A percentile compares a stretch with the other conserved stretches of the same genome.
Evolutionary conservation across 2,888 invertebrate genomes (phyloP).

Genomic region (Penaeus monodon): DNA sequence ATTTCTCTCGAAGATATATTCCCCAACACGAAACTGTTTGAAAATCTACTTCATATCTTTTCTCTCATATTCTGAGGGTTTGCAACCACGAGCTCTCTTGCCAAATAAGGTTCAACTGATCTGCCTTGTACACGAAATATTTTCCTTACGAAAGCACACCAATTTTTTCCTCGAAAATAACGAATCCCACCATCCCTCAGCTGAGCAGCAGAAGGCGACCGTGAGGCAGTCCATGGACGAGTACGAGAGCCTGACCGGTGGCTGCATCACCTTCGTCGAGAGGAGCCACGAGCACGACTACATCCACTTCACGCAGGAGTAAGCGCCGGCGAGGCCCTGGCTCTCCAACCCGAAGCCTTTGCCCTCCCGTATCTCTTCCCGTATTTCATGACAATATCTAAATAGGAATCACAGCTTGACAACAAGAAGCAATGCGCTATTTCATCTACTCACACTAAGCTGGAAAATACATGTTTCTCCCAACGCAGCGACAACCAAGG

Average conservation of each 20-base stretch:
- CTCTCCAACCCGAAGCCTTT: no score
- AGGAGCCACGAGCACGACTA: conserved; percentile 75
- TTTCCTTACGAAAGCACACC: no score
- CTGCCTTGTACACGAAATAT: no score
- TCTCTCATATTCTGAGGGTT: no score
- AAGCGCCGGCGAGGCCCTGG: neutral
- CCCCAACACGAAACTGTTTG: no score
- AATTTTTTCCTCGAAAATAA: no score
- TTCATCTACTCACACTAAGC: no score
- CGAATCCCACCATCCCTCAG: conserved; percentile 66
- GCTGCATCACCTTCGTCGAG: conserved; percentile 77
- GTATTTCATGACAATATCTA: neutral
- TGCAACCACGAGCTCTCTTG: no score
- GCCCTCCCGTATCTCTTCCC: neutral
- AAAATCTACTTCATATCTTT: no score
- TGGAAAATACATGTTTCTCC: neutral
- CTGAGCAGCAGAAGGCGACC: conserved; percentile 71
- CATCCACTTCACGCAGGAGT: conserved; percentile 72
- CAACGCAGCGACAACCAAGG: conserved; percentile 71
- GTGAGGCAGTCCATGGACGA: conserved; percentile 76
- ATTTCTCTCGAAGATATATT: no score
- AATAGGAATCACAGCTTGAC: neutral
- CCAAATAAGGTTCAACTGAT: no score
- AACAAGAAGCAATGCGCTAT: no score
- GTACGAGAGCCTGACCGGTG: conserved; percentile 74